A percentile compares a stretch with the other conserved stretches of the same genome.
Conservation (phyloP, 2,113 vertebrate species). For the Ptychochromis oligacanthus region DNA sequence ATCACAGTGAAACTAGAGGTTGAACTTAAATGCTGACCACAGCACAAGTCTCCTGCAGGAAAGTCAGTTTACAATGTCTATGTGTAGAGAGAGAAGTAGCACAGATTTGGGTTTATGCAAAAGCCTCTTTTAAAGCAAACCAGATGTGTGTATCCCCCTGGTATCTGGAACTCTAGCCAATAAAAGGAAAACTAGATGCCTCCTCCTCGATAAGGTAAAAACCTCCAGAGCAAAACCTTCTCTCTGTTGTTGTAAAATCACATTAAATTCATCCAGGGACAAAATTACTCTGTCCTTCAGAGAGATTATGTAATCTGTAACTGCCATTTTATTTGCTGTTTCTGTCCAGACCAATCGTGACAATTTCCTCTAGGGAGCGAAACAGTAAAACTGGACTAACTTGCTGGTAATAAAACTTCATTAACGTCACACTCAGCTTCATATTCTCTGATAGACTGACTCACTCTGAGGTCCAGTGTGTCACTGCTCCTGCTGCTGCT, state of each 20-base stretch:
- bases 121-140: conserved; percentile 68
- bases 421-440: conserved; percentile 9
- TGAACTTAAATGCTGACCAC: conserved; percentile 40
- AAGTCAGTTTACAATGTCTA: conserved; percentile 41
- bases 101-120: conserved; percentile 48
- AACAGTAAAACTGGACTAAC: background rate
- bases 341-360: conserved; percentile 20
- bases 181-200: conserved; percentile 41
- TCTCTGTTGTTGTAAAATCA: background rate
- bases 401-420: conserved; percentile 25
- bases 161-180: conserved; percentile 40
- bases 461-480: background rate
- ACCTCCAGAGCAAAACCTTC: background rate
- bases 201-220: background rate
- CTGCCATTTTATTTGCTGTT: background rate
- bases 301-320: conserved; percentile 6
- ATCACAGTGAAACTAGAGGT: background rate
- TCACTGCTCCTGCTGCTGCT: background rate
- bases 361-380: conserved; percentile 2
- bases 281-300: conserved; percentile 10
- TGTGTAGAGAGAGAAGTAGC: conserved; percentile 45
- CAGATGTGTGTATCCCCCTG: conserved; percentile 69
- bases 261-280: conserved; percentile 12
- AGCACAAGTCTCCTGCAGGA: conserved; percentile 38
- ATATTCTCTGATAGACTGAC: background rate